These are phyloP conservation scores for Lagocephalus sceleratus DNA, from an alignment of 2,797 vertebrate species.

Conservation along the genomic window DNA sequence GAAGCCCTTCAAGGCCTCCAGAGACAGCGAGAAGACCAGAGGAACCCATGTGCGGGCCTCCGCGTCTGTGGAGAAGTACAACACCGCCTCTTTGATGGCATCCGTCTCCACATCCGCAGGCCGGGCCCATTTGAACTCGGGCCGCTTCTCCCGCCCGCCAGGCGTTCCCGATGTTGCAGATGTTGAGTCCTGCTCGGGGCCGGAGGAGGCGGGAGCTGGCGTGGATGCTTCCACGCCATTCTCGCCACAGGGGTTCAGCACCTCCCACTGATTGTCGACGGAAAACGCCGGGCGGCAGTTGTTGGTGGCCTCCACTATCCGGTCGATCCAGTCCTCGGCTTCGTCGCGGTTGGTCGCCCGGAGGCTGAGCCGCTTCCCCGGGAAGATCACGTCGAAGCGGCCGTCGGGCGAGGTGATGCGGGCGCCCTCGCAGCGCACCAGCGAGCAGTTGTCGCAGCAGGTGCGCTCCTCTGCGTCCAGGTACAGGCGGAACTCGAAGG, in stretches of 20 bases:
- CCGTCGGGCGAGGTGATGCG: constrained; percentile 76
- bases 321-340: constrained; percentile 96
- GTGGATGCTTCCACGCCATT: constrained; percentile 34
- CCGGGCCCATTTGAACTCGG: constrained; percentile 75
- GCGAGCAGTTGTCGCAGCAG: constrained; percentile 86
- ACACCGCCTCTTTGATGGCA: constrained; percentile 87
- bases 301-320: constrained; percentile 83
- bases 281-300: constrained; percentile 79
- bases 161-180: constrained; percentile 5
- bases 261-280: constrained; percentile 82
- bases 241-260: constrained; percentile 57
- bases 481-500: constrained; percentile 87
- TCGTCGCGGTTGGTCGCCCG: constrained; percentile 84
- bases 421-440: constrained; percentile 86
- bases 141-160: constrained; percentile 10
- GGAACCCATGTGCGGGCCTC: constrained; percentile 79
- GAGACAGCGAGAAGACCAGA: constrained; percentile 86
- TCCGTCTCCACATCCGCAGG: constrained; percentile 78
- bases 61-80: constrained; percentile 76
- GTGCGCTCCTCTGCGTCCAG: constrained; percentile 79
- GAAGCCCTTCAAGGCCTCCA: constrained; percentile 86
- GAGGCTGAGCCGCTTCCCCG: constrained; percentile 81
- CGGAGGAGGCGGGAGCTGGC: constrained; percentile 39
- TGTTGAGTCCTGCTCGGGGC: constrained; percentile 13
- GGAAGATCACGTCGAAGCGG: constrained; percentile 86